phyloP scores from a whole-genome alignment of 2,113 vertebrate genomes.

The Mesembrinibis cayennensis region DNA sequence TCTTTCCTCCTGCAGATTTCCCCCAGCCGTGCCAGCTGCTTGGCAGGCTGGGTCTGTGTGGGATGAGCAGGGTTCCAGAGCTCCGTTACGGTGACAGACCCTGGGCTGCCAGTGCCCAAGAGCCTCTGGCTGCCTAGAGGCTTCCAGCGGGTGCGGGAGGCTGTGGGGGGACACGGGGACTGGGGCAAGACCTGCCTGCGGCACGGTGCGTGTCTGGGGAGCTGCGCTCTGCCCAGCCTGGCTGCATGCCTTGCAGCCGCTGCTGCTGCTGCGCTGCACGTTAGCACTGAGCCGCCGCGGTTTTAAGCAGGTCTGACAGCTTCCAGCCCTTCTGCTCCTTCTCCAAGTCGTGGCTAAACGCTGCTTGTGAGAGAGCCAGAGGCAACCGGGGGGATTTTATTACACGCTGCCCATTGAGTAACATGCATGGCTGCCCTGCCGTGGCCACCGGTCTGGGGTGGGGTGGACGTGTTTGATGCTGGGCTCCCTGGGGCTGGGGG shows the following conservation, averaged over 20 bases:
- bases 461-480: neutral
- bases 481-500: neutral
- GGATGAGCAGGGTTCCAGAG: neutral
- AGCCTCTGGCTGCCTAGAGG: neutral
- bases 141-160: neutral
- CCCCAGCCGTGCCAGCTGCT: neutral
- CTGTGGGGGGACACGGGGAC: accelerated
- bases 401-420: neutral
- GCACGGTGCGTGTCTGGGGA: neutral
- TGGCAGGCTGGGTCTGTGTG: accelerated
- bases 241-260: neutral
- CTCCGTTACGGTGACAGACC: neutral
- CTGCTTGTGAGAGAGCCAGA: neutral
- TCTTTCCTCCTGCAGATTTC: neutral
- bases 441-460: neutral
- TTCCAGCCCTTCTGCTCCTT: conserved; percentile 37
- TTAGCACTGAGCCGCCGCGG: neutral
- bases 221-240: neutral
- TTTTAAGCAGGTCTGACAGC: neutral
- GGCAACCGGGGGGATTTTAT: neutral
- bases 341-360: neutral
- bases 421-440: neutral
- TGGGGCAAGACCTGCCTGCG: neutral
- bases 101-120: neutral
- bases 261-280: neutral